Evolutionary conservation across 64 coral and sea anemone species (phyloP).

Genomic region (Actinia equina): DNA sequence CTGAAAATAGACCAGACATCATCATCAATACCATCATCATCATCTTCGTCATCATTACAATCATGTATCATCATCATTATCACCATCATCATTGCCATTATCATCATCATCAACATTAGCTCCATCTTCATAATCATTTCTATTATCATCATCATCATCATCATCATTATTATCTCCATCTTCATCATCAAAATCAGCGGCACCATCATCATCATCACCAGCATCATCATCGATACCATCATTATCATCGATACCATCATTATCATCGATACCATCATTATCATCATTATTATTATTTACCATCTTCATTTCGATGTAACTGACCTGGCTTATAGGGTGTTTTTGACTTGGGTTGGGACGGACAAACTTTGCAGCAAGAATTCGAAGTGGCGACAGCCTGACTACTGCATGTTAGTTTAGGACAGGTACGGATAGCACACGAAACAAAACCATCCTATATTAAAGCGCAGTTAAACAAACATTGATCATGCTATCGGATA

Average conservation of each 20-base stretch:
- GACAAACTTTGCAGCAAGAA: conserved; percentile 37
- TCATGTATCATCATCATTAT: no score
- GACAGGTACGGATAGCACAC: conserved; percentile 56
- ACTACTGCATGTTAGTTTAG: conserved; percentile 9
- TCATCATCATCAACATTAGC: no score
- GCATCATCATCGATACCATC: no score
- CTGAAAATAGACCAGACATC: not conserved
- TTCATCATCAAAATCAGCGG: no score
- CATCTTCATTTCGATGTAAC: not conserved
- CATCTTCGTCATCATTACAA: no score
- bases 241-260: not conserved
- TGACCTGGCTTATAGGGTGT: not conserved
- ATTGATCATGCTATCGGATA: not conserved
- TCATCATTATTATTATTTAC: not conserved
- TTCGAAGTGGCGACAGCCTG: not conserved
- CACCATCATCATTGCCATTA: no score
- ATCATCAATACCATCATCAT: not conserved
- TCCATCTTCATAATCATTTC: no score
- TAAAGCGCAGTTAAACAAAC: not conserved
- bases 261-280: not conserved
- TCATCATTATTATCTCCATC: no score
- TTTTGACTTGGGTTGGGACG: not conserved
- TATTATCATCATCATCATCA: no score
- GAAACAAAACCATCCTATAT: conserved; percentile 62
- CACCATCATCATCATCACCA: no score